These are phyloP conservation scores for Coremacera marginata DNA, from an alignment of 2,888 invertebrate species.

Conservation along the genomic window DNA sequence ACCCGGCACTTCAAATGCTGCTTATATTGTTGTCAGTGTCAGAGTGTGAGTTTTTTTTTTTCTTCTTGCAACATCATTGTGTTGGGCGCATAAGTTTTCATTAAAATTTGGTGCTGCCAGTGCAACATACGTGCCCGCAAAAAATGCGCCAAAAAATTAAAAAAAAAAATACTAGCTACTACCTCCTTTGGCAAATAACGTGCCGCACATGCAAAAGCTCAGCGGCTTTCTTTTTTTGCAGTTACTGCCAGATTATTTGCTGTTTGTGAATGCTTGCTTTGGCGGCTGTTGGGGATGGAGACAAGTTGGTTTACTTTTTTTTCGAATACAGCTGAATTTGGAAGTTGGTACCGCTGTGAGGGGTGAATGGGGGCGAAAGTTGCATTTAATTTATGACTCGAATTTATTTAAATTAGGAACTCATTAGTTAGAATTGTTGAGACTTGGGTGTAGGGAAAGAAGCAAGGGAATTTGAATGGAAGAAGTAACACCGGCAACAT, in stretches of 20 bases:
- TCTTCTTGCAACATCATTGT: background rate
- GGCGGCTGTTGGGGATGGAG: background rate
- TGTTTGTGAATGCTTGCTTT: background rate
- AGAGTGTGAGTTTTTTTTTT: background rate
- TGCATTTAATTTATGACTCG: constrained; percentile 49
- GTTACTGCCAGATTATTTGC: background rate
- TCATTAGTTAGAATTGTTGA: constrained; percentile 45
- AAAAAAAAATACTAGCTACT: background rate
- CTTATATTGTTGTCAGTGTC: background rate
- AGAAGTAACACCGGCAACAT: background rate
- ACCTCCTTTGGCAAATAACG: constrained; percentile 4
- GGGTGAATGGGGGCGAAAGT: background rate
- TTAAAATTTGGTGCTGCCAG: constrained; percentile 10
- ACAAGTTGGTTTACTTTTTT: background rate
- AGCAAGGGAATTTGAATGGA: background rate
- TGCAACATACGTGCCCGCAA: background rate
- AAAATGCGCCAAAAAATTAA: background rate
- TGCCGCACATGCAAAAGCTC: constrained; percentile 21
- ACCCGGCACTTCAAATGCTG: background rate
- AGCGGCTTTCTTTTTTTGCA: constrained; percentile 15
- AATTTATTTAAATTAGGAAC: constrained; percentile 54
- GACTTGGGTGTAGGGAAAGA: background rate
- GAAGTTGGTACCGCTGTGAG: background rate
- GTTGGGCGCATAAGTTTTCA: constrained; percentile 29
- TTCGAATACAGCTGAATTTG: background rate